Percentiles rank a stretch among this genome's conserved stretches.
phyloP scores from a whole-genome alignment of 2,797 vertebrate genomes.

The Sylvia borin region DNA sequence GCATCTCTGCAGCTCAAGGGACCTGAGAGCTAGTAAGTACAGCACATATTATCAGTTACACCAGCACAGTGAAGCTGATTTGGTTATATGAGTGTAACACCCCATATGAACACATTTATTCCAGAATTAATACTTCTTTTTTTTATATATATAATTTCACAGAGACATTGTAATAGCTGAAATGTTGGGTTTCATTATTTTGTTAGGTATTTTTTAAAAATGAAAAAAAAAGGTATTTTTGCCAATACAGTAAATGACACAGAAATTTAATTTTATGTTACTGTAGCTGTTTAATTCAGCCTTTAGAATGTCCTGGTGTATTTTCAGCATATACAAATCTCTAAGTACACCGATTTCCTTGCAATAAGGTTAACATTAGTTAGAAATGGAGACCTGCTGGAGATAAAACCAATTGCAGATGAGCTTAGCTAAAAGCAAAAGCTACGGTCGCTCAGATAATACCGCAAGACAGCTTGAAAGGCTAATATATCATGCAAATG shows the following conservation, averaged over 20 bases:
- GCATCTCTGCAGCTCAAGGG: neutral
- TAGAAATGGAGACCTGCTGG: conserved; percentile 5
- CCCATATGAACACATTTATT: neutral
- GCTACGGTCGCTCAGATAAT: neutral
- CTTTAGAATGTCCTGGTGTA: neutral
- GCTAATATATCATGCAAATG: conserved; percentile 57
- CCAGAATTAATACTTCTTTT: neutral
- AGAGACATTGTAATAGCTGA: neutral
- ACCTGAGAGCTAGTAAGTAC: neutral
- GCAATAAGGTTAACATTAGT: neutral
- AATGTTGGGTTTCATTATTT: neutral
- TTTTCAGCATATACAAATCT: neutral
- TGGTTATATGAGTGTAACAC: neutral
- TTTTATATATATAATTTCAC: neutral
- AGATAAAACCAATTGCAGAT: conserved; percentile 2
- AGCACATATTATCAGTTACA: neutral
- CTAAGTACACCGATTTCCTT: neutral
- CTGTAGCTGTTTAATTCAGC: conserved; percentile 2
- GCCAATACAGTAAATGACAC: accelerated
- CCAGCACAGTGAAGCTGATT: neutral
- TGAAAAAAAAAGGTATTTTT: neutral
- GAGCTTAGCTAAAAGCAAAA: conserved; percentile 24
- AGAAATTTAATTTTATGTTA: neutral
- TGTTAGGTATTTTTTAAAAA: too few species aligned
- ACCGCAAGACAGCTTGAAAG: conserved; percentile 51